phyloP scores from a whole-genome alignment of 2,113 vertebrate species.

The Tupaia chinensis region DNA sequence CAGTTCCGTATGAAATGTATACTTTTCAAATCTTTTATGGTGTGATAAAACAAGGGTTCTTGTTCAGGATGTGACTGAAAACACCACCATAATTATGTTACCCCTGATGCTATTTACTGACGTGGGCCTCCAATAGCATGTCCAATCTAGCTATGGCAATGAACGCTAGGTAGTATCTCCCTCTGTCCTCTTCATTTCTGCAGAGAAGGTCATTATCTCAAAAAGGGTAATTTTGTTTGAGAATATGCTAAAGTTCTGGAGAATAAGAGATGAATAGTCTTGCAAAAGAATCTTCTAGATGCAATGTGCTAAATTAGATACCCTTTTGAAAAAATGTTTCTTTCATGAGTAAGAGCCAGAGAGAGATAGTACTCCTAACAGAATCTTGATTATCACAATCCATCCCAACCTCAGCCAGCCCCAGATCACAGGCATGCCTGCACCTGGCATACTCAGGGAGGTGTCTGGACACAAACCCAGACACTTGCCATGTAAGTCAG shows the following conservation, averaged over 20 bases:
- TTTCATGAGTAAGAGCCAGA: too few species aligned
- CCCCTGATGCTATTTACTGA: not conserved
- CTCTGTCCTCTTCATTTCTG: not conserved
- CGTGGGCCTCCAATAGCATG: not conserved
- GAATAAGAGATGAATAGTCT: not conserved
- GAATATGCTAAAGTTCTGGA: not conserved
- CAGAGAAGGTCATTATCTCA: not conserved
- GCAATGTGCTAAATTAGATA: not conserved
- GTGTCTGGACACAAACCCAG: too few species aligned
- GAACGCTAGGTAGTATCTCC: not conserved
- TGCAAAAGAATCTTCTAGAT: not conserved
- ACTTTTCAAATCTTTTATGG: not conserved
- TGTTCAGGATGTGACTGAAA: not conserved
- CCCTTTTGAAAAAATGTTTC: not conserved
- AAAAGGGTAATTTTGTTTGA: not conserved
- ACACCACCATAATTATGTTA: not conserved
- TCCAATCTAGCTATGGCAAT: not conserved
- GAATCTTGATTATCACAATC: too few species aligned
- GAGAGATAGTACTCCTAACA: too few species aligned
- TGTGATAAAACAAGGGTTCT: not conserved
- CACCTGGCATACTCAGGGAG: too few species aligned
- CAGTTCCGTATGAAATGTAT: not conserved
- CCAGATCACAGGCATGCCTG: too few species aligned
- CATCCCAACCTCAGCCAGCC: too few species aligned
- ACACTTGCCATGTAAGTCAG: too few species aligned